Percentiles rank a stretch among this genome's conserved stretches.
Evolutionary conservation across 1,140 invertebrate species (phyloP).

Genomic region (Magallana gigas): DNA sequence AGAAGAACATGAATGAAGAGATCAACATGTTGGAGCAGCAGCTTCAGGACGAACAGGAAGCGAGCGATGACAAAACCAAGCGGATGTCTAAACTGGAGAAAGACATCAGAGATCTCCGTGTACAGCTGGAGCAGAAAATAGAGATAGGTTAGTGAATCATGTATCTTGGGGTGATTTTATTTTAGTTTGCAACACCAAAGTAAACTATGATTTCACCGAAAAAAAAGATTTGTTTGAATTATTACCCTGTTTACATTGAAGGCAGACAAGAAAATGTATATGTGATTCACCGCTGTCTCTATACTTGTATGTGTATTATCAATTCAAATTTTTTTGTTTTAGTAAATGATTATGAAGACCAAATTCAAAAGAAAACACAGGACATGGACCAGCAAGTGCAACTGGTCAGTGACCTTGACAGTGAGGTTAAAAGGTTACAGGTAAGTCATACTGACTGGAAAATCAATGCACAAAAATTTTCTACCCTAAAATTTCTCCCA

Average conservation of each 20-base stretch:
- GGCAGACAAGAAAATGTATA: too few relatives aligned
- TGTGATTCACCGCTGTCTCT: too few relatives aligned
- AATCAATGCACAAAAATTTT: neutral
- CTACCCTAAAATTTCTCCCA: neutral
- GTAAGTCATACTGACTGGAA: conserved; percentile 46
- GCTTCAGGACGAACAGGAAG: conserved; percentile 61
- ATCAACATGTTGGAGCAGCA: conserved; percentile 60
- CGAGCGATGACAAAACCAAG: conserved; percentile 54
- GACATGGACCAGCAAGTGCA: conserved; percentile 69
- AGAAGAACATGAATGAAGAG: conserved; percentile 58
- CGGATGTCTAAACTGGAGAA: conserved; percentile 64
- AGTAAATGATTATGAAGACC: conserved; percentile 72
- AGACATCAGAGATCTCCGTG: conserved; percentile 65
- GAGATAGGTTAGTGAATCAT: conserved; percentile 64
- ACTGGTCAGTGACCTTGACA: conserved; percentile 68
- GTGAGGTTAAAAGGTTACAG: conserved; percentile 67
- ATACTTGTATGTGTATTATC: too few relatives aligned
- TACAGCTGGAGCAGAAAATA: conserved; percentile 71
- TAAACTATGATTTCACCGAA: too few relatives aligned
- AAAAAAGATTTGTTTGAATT: too few relatives aligned
- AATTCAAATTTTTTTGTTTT: neutral
- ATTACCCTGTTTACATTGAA: too few relatives aligned
- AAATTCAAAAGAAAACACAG: conserved; percentile 64
- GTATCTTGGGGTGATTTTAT: too few relatives aligned
- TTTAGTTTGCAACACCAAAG: too few relatives aligned